Evolutionary conservation across 2,113 vertebrate species (phyloP).

Genomic region (Laticauda laticaudata): DNA sequence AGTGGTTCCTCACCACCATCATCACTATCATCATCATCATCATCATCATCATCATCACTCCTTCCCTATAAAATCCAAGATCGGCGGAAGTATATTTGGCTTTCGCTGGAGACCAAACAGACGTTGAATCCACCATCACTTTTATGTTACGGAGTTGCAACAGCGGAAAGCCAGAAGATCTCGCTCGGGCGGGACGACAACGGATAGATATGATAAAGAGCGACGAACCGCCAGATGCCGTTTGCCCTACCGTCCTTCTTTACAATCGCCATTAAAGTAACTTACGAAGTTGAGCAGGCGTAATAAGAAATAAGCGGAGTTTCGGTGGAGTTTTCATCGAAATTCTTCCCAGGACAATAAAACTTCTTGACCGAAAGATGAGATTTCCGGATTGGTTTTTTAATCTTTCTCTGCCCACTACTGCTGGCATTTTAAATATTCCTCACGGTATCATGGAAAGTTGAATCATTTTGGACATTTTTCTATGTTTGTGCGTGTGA

Average conservation of each 20-base stretch:
- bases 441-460: background rate
- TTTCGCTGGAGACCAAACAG: slow-evolving; percentile 11
- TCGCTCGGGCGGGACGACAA: background rate
- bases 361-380: background rate
- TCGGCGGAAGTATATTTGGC: slow-evolving; percentile 19
- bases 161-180: background rate
- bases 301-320: slow-evolving; percentile 5
- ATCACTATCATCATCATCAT: no score
- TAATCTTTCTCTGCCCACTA: background rate
- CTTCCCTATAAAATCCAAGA: background rate
- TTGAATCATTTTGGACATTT: background rate
- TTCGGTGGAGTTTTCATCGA: background rate
- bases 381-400: background rate
- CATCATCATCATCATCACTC: background rate
- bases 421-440: background rate
- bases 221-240: background rate
- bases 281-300: slow-evolving; percentile 39
- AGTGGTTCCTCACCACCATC: background rate
- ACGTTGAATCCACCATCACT: background rate
- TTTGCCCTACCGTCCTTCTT: background rate
- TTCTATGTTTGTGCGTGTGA: background rate
- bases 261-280: background rate
- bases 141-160: slow-evolving; percentile 7
- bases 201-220: background rate
- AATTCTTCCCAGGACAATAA: background rate